Evolutionary conservation across 2,113 vertebrate genomes (phyloP), one percentile per base, ranked within the genome.

Genomic region (Peromyscus leucopus): DNA sequence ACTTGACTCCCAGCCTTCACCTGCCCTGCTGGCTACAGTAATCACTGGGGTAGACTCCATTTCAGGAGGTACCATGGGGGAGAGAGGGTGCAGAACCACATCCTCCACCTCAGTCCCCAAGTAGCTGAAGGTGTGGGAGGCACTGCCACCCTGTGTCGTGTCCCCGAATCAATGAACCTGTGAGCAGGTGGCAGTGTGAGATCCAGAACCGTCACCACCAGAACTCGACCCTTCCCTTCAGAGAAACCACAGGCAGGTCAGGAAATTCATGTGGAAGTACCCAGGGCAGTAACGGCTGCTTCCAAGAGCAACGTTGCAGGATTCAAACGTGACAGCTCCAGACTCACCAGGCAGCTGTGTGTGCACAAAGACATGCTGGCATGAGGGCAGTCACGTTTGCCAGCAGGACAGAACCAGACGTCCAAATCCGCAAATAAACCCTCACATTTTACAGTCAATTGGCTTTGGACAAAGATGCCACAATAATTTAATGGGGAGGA

Each of bases 341-440:
- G 90, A 84, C 57, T n/a, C 71, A 31, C 9, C 55, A 36, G 31
- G 1, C 97, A 96, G 97, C 96, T 97, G 96, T 93, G 92, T 89
- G 80, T 90, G 93, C 69, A 88, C 87, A 89, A 48, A 0, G 55
- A 21, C 46, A 83, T 72, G 8, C 69, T 69, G 71, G 95, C 74
- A 48, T 3, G 0, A 80, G 61, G 86, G 92, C 1, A 82, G 96
- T 91, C 78, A 59, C 71, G 61, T 19, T 33, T 42, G 31, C 67
- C 39, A 1, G 51, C 0, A 28, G 93, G 76, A 82, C 19, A 83
- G 93, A 92, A 85, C 85, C 46, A 31, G 33, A 33, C 7, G 11
- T 51, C 46, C 67, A 67, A 61, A 39, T 92, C 96, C 96, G 93
- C 85, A 98, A 97, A 97, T 97, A 97, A 95, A 95, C 92, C 87